Evolutionary conservation across 1,140 invertebrate species (phyloP).

Genomic region (Rhagoletis pomonella): DNA sequence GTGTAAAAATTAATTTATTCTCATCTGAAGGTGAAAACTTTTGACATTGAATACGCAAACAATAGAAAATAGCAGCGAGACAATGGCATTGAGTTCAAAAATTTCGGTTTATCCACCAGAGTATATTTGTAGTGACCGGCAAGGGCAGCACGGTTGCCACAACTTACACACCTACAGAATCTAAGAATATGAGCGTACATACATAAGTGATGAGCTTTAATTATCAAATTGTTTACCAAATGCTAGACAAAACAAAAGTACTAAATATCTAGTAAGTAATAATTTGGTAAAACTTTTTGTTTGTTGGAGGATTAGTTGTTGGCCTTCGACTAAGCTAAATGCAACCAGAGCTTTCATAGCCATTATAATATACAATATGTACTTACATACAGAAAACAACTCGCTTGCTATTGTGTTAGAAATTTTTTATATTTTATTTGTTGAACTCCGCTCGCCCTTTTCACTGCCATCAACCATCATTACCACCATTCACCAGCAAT

Average conservation of each 20-base stretch:
- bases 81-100: background rate
- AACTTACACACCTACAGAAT: background rate
- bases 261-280: background rate
- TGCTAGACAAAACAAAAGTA: conserved; percentile 19
- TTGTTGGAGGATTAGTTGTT: background rate
- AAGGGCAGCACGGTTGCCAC: background rate
- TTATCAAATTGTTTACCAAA: conserved; percentile 11
- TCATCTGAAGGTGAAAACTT: conserved; percentile 14
- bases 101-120: background rate
- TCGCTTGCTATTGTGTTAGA: no score
- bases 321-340: no score
- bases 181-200: background rate
- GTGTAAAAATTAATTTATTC: conserved; percentile 32
- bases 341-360: background rate
- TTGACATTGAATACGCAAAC: conserved; percentile 22
- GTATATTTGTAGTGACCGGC: background rate
- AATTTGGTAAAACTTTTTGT: background rate
- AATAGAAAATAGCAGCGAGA: conserved; percentile 1
- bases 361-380: background rate
- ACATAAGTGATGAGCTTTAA: conserved; percentile 38
- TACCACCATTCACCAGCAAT: background rate
- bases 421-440: no score
- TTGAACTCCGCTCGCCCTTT: no score
- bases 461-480: background rate
- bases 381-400: background rate